Percentiles rank a stretch among this genome's conserved stretches.
These are phyloP conservation scores for Volucella zonaria DNA, from an alignment of 2,888 invertebrate genomes.

Conservation along the genomic window DNA sequence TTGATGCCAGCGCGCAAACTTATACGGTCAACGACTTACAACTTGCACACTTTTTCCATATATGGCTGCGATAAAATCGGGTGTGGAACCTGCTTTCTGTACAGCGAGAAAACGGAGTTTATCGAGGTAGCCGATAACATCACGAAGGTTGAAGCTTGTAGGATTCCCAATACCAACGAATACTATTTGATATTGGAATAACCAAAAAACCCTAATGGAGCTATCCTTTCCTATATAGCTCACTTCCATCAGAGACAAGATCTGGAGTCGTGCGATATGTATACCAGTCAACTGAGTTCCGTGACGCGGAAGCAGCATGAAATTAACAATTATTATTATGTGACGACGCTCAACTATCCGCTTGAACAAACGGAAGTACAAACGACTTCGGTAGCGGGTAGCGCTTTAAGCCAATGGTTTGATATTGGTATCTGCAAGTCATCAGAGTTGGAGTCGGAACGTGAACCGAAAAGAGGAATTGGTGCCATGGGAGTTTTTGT, in stretches of 20 bases:
- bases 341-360: constrained; percentile 69
- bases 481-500: constrained; percentile 76
- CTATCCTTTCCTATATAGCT: constrained; percentile 77
- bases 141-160: constrained; percentile 76
- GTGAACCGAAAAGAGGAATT: constrained; percentile 16
- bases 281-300: constrained; percentile 75
- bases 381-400: constrained; percentile 77
- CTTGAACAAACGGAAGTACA: constrained; percentile 77
- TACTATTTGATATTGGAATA: constrained; percentile 77
- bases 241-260: constrained; percentile 76
- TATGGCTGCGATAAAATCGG: constrained; percentile 85
- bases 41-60: constrained; percentile 85
- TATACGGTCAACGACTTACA: constrained; percentile 21
- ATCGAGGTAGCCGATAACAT: constrained; percentile 74
- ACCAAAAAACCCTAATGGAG: constrained; percentile 77
- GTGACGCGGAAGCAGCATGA: constrained; percentile 77
- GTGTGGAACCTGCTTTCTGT: constrained; percentile 83
- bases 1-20: neutral
- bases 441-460: neutral
- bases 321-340: constrained; percentile 71
- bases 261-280: constrained; percentile 6
- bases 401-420: constrained; percentile 75
- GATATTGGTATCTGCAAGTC: constrained; percentile 61
- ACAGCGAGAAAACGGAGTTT: constrained; percentile 83
- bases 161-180: constrained; percentile 59